These are phyloP conservation scores for Loripinus fragilis DNA, from an alignment of 2,888 invertebrate species.

Conservation along the genomic window DNA sequence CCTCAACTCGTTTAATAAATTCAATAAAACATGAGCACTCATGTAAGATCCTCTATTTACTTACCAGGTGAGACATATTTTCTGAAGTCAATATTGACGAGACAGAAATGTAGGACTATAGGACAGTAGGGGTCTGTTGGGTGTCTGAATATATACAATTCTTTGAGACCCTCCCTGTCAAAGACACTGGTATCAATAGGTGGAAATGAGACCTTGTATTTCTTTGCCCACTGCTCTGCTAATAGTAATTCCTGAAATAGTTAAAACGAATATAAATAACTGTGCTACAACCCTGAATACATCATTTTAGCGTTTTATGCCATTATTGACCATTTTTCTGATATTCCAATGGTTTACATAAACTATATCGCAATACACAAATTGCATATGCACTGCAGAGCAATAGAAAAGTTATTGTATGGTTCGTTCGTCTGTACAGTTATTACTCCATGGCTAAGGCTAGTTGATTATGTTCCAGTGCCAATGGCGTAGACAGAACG, in stretches of 20 bases:
- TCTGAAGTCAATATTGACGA: conserved; percentile 83
- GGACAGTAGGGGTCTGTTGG: conserved; percentile 83
- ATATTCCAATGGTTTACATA: too few species aligned
- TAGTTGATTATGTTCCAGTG: too few species aligned
- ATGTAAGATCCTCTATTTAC: too few species aligned
- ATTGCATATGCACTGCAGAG: too few species aligned
- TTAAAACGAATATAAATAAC: neutral
- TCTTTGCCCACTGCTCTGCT: conserved; percentile 77
- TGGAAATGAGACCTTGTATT: conserved; percentile 83
- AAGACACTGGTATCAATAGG: conserved; percentile 82
- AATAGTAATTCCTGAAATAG: conserved; percentile 82
- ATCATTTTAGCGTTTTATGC: neutral
- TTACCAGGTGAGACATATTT: conserved; percentile 83
- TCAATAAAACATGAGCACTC: too few species aligned
- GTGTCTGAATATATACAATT: conserved; percentile 84
- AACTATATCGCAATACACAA: too few species aligned
- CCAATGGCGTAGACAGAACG: too few species aligned
- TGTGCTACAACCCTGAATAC: neutral
- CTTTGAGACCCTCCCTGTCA: conserved; percentile 82
- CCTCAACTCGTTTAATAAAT: too few species aligned
- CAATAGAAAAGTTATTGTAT: too few species aligned
- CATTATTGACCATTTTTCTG: too few species aligned
- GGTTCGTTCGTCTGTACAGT: too few species aligned
- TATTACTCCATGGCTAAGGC: too few species aligned
- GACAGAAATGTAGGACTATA: conserved; percentile 83